These are phyloP conservation scores for Eristalis intricaria DNA, from an alignment of 2,888 invertebrate genomes.

Conservation along the genomic window DNA sequence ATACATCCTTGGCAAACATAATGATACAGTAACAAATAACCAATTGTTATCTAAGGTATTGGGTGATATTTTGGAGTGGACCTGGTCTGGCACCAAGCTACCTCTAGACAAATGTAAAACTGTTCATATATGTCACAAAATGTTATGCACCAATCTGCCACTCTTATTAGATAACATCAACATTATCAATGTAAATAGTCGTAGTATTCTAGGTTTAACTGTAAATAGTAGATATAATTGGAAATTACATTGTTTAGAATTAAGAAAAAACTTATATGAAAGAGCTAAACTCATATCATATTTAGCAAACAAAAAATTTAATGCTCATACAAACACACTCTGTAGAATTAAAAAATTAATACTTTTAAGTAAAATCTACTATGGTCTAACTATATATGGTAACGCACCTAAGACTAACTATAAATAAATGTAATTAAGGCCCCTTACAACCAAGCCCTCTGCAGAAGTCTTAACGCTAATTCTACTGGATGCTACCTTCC, in stretches of 20 bases:
- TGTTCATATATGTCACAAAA: no score
- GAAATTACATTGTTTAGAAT: background rate
- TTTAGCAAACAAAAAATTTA: background rate
- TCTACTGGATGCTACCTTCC: no score
- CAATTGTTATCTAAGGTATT: no score
- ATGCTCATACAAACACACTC: background rate
- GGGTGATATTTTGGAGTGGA: no score
- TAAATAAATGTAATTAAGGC: no score
- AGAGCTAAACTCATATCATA: background rate
- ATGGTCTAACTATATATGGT: background rate
- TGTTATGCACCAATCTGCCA: background rate
- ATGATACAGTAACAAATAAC: no score
- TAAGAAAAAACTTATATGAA: background rate
- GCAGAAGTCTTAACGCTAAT: background rate
- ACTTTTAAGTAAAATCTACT: background rate
- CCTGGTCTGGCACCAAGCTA: no score
- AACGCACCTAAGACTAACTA: background rate
- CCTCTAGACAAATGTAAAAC: no score
- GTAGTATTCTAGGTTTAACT: background rate
- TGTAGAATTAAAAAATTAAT: background rate
- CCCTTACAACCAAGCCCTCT: background rate
- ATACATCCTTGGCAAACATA: no score
- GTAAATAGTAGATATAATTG: background rate
- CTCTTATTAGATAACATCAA: background rate
- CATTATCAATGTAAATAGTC: background rate